Evolutionary conservation across 2,888 invertebrate species (phyloP).

Genomic region (Polymixis flavicincta): DNA sequence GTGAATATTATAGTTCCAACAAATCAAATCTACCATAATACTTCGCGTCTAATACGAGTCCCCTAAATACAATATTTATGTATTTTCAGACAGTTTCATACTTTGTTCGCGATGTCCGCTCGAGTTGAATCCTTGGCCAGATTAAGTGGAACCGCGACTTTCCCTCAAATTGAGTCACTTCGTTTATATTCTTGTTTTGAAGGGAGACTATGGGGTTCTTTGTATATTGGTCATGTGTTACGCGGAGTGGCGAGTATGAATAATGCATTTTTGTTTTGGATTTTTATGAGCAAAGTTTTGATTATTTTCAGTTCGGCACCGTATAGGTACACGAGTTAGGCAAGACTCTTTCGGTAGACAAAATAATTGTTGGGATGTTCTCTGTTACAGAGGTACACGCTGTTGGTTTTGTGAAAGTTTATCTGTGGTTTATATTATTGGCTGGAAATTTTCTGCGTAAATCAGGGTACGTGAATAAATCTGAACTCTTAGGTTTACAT

Average conservation of each 20-base stretch:
- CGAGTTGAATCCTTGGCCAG: slow-evolving; percentile 79
- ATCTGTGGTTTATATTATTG: slow-evolving; percentile 72
- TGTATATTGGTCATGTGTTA: slow-evolving; percentile 77
- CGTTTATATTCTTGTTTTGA: slow-evolving; percentile 72
- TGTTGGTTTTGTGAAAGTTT: slow-evolving; percentile 78
- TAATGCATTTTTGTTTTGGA: slow-evolving; percentile 91
- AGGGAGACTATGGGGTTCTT: slow-evolving; percentile 69
- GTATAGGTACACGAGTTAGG: slow-evolving; percentile 82
- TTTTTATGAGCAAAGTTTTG: slow-evolving; percentile 91
- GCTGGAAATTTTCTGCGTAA: slow-evolving; percentile 52
- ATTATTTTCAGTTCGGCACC: slow-evolving; percentile 90
- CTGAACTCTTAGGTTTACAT: not conserved
- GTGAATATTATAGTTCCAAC: slow-evolving; percentile 58
- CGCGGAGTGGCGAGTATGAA: slow-evolving; percentile 88
- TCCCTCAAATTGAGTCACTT: slow-evolving; percentile 65
- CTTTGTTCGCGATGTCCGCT: slow-evolving; percentile 85
- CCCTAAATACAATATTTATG: slow-evolving; percentile 90
- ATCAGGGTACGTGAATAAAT: slow-evolving; percentile 50
- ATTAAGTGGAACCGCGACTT: slow-evolving; percentile 76
- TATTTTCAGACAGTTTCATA: slow-evolving; percentile 89
- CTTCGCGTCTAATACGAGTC: slow-evolving; percentile 71
- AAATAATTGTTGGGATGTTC: slow-evolving; percentile 81
- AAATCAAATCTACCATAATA: slow-evolving; percentile 70
- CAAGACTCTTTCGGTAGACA: slow-evolving; percentile 76
- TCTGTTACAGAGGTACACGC: slow-evolving; percentile 67